phyloP scores from a whole-genome alignment of 2,113 vertebrate genomes.

The Dicerorhinus sumatrensis region DNA sequence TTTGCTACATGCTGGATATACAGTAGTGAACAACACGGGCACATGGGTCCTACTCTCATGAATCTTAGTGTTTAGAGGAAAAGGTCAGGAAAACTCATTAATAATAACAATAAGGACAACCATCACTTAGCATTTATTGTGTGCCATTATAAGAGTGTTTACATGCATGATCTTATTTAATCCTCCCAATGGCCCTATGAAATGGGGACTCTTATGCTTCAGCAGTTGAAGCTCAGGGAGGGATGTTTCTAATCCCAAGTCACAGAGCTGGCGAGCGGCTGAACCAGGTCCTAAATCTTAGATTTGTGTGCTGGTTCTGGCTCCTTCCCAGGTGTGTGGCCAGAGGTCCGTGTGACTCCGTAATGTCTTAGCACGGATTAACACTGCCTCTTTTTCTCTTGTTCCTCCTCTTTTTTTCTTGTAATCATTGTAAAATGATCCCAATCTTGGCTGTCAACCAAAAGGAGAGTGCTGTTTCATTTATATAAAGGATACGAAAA shows the following conservation, averaged over 20 bases:
- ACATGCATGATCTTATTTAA: background rate
- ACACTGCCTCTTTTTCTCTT: background rate
- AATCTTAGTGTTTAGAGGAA: background rate
- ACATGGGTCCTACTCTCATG: background rate
- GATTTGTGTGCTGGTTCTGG: background rate
- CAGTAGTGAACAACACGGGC: background rate
- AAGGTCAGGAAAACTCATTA: background rate
- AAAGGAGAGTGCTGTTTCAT: slow-evolving; percentile 26
- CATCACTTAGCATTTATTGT: background rate
- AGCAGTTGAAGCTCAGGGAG: background rate
- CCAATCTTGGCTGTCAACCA: background rate
- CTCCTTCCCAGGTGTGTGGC: background rate
- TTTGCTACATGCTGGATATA: background rate
- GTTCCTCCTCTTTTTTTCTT: slow-evolving; percentile 1
- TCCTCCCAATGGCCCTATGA: background rate
- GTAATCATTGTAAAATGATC: slow-evolving; percentile 30
- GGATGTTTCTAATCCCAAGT: background rate
- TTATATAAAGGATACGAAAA: slow-evolving; percentile 11
- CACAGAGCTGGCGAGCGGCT: background rate
- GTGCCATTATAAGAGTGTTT: background rate
- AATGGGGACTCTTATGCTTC: background rate
- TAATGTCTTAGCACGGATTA: background rate
- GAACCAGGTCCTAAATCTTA: background rate
- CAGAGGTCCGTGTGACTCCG: background rate
- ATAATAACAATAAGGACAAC: background rate